Evolutionary conservation across 2,797 vertebrate species (phyloP), one percentile per base, ranked within the genome.

Genomic region (Threskiornis aethiopicus): DNA sequence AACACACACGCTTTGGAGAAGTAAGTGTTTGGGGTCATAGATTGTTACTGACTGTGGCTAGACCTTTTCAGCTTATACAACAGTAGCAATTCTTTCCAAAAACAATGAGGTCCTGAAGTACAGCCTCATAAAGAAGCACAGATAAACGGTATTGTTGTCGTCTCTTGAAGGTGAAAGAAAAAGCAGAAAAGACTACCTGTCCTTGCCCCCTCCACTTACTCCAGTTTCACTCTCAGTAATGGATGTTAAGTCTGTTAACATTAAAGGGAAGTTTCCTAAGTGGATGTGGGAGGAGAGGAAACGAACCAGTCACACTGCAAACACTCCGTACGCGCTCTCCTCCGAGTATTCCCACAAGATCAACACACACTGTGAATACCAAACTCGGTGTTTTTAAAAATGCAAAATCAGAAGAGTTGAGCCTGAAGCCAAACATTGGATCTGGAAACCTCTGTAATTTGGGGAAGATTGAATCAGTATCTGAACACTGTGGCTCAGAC

Each of bases 371-470:
- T 67, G 57, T 22, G 70, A 90, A 52, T 19, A 83, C 12, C 44
- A 80, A 87, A 75, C 21, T 29, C 24, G 25, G 10, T 89, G 22
- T 11, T 85, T 85, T 86, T 29, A 76, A 86, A 95, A 89, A 67
- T 5, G 24, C 2, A 39, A 69, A 69, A 88, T 81, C 44, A 81
- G 25, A 84, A 26, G 5, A 75, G 9, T 20, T 55, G 19, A 83
- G 33, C 41, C 72, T 78, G 28, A 86, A 86, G n/a, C 54, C 64
- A 95, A 41, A 46, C 7, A 58, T 89, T 2, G 28, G 31, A 80
- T 71, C 52, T 84, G 49, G 83, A 93, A 88, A 69, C 17, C 54
- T 86, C 93, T 94, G 46, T 91, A 88, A 89, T 96, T 61, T 91
- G 37, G 70, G 70, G 57, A 93, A 95, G 49, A 71, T 6, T 71